Conservation (phyloP, 2,888 invertebrate genomes). For the Heteromurus nitidus region DNA sequence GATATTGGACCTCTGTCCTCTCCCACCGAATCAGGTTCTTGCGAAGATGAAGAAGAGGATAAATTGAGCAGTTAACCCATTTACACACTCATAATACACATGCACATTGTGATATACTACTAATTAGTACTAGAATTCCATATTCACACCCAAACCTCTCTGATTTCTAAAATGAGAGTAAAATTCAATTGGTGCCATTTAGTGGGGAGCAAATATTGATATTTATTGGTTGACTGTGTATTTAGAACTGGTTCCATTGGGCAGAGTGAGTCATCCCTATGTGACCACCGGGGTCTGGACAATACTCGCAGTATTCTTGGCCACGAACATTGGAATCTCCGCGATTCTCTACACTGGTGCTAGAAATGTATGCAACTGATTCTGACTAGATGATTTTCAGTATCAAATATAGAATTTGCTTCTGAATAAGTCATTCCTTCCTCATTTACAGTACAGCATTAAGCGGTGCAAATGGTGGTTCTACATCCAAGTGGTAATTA, state of each 20-base stretch:
- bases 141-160: too few species aligned
- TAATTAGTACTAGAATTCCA: too few species aligned
- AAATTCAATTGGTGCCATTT: too few species aligned
- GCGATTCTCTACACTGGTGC: constrained; percentile 60
- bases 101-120: too few species aligned
- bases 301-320: constrained; percentile 67
- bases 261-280: too few species aligned
- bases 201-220: neutral
- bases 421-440: too few species aligned
- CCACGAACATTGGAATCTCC: constrained; percentile 63
- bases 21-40: too few species aligned
- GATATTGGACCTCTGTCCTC: too few species aligned
- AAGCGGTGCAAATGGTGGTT: constrained; percentile 69
- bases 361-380: constrained; percentile 55
- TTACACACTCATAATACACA: neutral
- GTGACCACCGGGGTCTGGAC: constrained; percentile 68
- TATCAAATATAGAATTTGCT: too few species aligned
- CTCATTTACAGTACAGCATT: constrained; percentile 67
- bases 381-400: too few species aligned
- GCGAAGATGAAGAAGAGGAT: neutral
- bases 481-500: constrained; percentile 65
- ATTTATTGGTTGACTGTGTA: neutral
- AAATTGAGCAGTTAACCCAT: constrained; percentile 24
- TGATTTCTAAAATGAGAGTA: too few species aligned
- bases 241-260: too few species aligned